Percentiles rank a stretch among this genome's conserved stretches.
These are phyloP conservation scores for Chloropsis hardwickii DNA, from an alignment of 2,113 vertebrate species.

Conservation along the genomic window DNA sequence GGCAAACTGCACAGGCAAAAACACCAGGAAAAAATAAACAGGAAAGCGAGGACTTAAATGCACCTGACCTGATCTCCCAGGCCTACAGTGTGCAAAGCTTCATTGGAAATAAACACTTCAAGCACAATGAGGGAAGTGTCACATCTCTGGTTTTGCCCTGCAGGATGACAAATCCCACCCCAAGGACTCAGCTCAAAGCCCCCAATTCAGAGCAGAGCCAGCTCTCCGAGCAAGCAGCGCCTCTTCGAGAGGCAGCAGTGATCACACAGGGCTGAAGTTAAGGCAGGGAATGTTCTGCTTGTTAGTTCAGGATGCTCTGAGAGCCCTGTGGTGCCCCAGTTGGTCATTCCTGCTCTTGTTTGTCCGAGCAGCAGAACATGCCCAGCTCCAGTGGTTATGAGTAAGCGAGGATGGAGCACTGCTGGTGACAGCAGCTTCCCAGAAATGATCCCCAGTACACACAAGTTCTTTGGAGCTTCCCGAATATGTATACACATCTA, in stretches of 20 bases:
- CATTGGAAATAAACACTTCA: neutral
- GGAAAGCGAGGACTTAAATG: neutral
- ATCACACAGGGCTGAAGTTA: neutral
- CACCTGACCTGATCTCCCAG: neutral
- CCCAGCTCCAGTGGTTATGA: conserved; percentile 17
- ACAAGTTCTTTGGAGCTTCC: neutral
- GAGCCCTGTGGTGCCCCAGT: conserved; percentile 5
- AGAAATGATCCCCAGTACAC: neutral
- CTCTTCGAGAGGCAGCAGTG: neutral
- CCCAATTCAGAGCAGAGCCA: neutral
- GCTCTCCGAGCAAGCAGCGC: neutral
- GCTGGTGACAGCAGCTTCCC: conserved; percentile 27
- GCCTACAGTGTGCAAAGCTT: neutral
- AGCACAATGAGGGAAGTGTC: neutral
- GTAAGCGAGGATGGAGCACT: neutral
- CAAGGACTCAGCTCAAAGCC: neutral
- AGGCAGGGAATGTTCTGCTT: neutral
- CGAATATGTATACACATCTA: neutral
- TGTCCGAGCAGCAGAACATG: neutral
- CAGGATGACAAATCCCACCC: neutral
- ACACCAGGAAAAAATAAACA: neutral
- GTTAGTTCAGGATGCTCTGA: conserved; percentile 17
- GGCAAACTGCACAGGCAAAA: neutral
- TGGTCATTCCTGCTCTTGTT: conserved; percentile 7
- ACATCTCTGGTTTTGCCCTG: neutral